phyloP scores from a whole-genome alignment of 2,113 vertebrate genomes.

The Gobio gobio region DNA sequence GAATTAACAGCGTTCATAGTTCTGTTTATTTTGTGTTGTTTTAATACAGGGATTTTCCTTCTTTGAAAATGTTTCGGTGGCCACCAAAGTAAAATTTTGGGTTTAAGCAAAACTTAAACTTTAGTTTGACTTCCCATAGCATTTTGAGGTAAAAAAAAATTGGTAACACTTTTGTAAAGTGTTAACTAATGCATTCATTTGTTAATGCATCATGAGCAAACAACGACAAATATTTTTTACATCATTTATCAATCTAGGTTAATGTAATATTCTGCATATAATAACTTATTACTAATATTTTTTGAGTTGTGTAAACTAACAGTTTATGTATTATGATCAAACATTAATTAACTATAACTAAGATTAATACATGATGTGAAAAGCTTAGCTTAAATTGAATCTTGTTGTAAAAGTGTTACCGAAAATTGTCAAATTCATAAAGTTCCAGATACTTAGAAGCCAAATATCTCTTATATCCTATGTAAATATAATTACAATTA shows the following conservation, averaged over 20 bases:
- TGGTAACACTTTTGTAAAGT: neutral
- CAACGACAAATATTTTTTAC: neutral
- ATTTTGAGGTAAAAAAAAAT: neutral
- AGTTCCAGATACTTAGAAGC: no score
- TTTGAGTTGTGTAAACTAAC: neutral
- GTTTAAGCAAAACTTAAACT: neutral
- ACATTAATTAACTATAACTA: neutral
- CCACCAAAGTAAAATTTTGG: neutral
- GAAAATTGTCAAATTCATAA: neutral
- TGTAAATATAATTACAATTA: neutral
- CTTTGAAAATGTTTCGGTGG: neutral
- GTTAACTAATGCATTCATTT: neutral
- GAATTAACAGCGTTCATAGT: constrained; percentile 3
- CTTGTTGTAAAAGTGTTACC: neutral
- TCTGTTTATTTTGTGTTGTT: neutral
- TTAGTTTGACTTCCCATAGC: neutral
- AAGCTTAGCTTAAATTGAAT: neutral
- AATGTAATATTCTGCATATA: neutral
- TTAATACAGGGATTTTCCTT: constrained; percentile 4
- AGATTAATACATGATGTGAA: neutral
- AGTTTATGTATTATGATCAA: neutral
- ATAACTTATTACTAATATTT: neutral
- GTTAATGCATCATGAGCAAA: neutral
- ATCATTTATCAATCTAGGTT: neutral
- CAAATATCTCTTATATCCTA: no score